Percentiles rank a stretch among this genome's conserved stretches.
Conservation (phyloP, 2,113 vertebrate species). For the Elephas maximus region DNA sequence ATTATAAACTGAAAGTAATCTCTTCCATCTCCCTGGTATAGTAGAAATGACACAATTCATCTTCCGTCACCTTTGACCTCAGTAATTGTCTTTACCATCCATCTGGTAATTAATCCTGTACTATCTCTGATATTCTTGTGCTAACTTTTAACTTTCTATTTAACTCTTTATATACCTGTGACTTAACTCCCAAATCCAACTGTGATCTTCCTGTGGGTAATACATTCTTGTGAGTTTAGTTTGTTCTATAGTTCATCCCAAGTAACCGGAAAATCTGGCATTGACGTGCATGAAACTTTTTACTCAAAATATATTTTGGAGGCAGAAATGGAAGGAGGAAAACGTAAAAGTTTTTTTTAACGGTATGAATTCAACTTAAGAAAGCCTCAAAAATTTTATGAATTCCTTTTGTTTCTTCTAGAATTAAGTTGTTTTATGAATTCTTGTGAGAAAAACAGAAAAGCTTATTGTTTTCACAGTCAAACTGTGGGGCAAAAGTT, state of each 20-base stretch:
- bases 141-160: neutral
- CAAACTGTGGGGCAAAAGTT: neutral
- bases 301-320: slow-evolving; percentile 47
- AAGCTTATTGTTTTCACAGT: neutral
- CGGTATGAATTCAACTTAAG: neutral
- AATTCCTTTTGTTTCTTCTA: neutral
- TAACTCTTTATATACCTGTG: neutral
- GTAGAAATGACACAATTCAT: neutral
- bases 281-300: neutral
- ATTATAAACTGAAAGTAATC: neutral
- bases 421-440: slow-evolving; percentile 9
- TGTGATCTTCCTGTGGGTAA: neutral
- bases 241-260: neutral
- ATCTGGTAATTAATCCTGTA: neutral
- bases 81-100: neutral
- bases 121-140: neutral
- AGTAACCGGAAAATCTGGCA: slow-evolving; percentile 26
- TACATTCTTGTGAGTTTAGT: neutral
- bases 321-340: slow-evolving; percentile 8
- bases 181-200: neutral
- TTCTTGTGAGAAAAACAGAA: neutral
- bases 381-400: neutral
- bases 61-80: neutral
- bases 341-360: neutral
- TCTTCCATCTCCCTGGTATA: neutral